phyloP scores from a whole-genome alignment of 2,888 invertebrate species.

The Eupithecia inturbata region DNA sequence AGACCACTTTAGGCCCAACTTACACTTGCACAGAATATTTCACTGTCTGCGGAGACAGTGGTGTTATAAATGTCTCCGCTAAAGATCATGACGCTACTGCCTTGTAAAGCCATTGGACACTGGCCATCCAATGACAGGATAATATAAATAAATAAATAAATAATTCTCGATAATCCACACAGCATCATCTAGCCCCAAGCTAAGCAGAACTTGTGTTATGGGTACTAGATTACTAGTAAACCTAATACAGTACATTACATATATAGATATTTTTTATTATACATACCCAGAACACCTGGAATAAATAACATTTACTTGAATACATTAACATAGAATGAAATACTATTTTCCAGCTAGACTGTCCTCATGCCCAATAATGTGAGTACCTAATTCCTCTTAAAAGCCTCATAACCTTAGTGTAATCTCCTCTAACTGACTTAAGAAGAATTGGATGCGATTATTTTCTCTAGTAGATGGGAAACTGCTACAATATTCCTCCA shows the following conservation, averaged over 20 bases:
- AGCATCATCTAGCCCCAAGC: no score
- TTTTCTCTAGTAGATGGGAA: constrained; percentile 41
- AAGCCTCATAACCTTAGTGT: background rate
- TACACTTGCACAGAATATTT: constrained; percentile 61
- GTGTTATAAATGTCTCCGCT: constrained; percentile 65
- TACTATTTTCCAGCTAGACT: background rate
- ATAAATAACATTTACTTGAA: background rate
- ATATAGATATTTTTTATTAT: no score
- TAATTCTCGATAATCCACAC: no score
- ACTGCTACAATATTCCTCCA: constrained; percentile 54
- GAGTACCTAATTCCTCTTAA: background rate
- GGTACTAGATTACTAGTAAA: no score
- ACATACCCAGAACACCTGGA: no score
- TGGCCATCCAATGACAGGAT: background rate
- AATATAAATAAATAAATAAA: no score
- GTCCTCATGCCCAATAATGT: background rate
- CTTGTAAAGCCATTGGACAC: background rate
- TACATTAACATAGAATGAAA: background rate
- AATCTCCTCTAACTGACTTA: background rate
- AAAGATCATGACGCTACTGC: constrained; percentile 48
- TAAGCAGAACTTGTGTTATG: no score
- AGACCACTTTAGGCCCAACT: constrained; percentile 55
- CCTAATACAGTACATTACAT: no score
- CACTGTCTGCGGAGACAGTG: constrained; percentile 57
- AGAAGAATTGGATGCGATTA: background rate